Percentiles rank a stretch among this genome's conserved stretches.
phyloP scores from a whole-genome alignment of 2,797 vertebrate species.

The Steatocranus sp. region DNA sequence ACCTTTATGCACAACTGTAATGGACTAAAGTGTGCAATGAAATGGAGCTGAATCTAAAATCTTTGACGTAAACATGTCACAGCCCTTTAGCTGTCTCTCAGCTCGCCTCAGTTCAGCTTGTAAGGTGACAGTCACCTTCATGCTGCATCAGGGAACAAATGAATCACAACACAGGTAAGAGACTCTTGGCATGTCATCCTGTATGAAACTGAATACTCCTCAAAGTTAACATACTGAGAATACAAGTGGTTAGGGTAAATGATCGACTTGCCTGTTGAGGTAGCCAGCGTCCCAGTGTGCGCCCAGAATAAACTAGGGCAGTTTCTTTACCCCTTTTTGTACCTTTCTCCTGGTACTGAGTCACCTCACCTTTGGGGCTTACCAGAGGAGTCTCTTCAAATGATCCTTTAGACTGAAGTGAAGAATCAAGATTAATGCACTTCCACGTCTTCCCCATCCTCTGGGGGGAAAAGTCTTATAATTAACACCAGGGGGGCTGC shows the following conservation, averaged over 20 bases:
- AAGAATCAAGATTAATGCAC: conserved; percentile 80
- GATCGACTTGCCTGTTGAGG: conserved; percentile 39
- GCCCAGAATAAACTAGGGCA: conserved; percentile 31
- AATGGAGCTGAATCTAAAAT: conserved; percentile 25
- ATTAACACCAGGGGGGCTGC: conserved; percentile 75
- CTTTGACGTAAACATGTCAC: conserved; percentile 10
- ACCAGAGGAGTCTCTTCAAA: conserved; percentile 75
- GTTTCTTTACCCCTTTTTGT: conserved; percentile 13
- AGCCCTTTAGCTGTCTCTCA: conserved; percentile 14
- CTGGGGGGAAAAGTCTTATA: conserved; percentile 56
- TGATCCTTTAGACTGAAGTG: conserved; percentile 70
- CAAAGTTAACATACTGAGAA: conserved; percentile 47
- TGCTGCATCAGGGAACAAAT: conserved; percentile 45
- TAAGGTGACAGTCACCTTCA: conserved; percentile 60
- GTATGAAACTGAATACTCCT: conserved; percentile 42
- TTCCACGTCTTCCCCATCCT: conserved; percentile 59
- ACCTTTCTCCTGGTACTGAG: conserved; percentile 37
- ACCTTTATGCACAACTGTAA: neutral
- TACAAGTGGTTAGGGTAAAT: conserved; percentile 30
- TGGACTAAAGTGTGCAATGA: neutral
- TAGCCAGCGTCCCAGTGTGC: conserved; percentile 23
- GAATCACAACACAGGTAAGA: conserved; percentile 49
- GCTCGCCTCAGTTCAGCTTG: conserved; percentile 1
- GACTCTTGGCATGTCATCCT: conserved; percentile 23
- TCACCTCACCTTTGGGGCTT: conserved; percentile 67